These are phyloP conservation scores for Sisyra nigra DNA, from an alignment of 2,888 invertebrate species.

Conservation along the genomic window DNA sequence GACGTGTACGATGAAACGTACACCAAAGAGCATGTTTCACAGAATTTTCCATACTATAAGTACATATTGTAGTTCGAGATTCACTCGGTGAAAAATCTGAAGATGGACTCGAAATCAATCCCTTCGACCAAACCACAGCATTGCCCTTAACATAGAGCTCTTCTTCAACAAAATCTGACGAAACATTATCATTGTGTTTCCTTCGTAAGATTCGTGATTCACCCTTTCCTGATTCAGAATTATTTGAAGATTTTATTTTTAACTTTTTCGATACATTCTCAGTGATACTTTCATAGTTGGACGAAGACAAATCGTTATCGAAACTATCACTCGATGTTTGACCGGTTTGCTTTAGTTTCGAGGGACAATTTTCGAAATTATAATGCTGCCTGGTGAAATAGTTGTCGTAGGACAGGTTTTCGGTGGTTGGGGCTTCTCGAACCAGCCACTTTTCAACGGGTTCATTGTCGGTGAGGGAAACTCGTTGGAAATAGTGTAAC, in stretches of 20 bases:
- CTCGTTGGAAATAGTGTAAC: constrained; percentile 56
- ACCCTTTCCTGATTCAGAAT: constrained; percentile 9
- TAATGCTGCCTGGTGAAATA: too few relatives aligned
- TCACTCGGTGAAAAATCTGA: constrained; percentile 34
- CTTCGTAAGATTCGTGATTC: constrained; percentile 1
- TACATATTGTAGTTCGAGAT: constrained; percentile 40
- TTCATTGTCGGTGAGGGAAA: constrained; percentile 48
- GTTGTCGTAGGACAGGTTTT: too few relatives aligned
- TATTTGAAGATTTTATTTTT: too few relatives aligned
- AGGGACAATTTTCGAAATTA: too few relatives aligned
- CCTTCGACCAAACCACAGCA: constrained; percentile 68
- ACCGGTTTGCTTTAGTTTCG: too few relatives aligned
- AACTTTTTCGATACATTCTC: too few relatives aligned
- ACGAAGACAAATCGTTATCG: too few relatives aligned
- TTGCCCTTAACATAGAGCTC: constrained; percentile 76
- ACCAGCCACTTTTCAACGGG: constrained; percentile 38
- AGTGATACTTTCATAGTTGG: too few relatives aligned
- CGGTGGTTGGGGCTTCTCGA: constrained; percentile 31
- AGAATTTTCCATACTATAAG: constrained; percentile 68
- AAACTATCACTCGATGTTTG: too few relatives aligned
- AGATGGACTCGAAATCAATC: constrained; percentile 33
- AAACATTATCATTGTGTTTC: background rate
- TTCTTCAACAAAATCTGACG: constrained; percentile 45
- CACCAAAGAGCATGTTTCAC: constrained; percentile 71
- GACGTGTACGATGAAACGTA: constrained; percentile 38